These are phyloP conservation scores for Dicyrtomina minuta DNA, from an alignment of 2,888 invertebrate genomes.

Conservation along the genomic window DNA sequence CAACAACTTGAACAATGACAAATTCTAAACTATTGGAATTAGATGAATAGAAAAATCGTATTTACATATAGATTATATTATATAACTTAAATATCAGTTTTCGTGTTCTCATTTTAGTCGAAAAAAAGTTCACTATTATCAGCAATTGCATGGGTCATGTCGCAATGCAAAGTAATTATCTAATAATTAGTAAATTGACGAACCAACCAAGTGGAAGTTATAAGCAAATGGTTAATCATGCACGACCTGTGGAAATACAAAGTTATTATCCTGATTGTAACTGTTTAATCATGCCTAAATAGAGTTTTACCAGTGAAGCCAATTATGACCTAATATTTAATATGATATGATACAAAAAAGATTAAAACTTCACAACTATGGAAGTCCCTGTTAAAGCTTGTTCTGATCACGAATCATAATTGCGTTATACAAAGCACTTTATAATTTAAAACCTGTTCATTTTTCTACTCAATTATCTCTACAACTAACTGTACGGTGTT, in stretches of 20 bases:
- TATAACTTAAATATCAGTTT: slow-evolving; percentile 13
- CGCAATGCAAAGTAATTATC: slow-evolving; percentile 29
- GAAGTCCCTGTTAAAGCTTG: too few species aligned
- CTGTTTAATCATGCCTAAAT: slow-evolving; percentile 26
- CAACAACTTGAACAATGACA: too few species aligned
- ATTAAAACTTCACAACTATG: too few species aligned
- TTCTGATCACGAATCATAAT: neutral
- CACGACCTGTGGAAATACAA: slow-evolving; percentile 21
- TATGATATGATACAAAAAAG: too few species aligned
- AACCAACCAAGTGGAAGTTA: slow-evolving; percentile 3
- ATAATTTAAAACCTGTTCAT: slow-evolving; percentile 16
- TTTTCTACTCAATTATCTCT: slow-evolving; percentile 15
- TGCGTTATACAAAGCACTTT: slow-evolving; percentile 13
- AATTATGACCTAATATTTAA: slow-evolving; percentile 9
- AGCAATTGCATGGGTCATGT: slow-evolving; percentile 17
- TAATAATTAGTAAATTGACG: neutral
- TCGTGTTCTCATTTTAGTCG: slow-evolving; percentile 11
- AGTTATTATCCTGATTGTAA: slow-evolving; percentile 13
- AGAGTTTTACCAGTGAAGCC: slow-evolving; percentile 15
- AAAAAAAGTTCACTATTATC: slow-evolving; percentile 1
- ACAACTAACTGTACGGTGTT: slow-evolving; percentile 14
- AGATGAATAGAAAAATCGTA: neutral
- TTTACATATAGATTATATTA: neutral
- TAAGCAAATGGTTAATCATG: neutral
- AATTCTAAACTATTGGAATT: too few species aligned